phyloP scores from a whole-genome alignment of 2,888 invertebrate species.

The Ormyrus pomaceus region DNA sequence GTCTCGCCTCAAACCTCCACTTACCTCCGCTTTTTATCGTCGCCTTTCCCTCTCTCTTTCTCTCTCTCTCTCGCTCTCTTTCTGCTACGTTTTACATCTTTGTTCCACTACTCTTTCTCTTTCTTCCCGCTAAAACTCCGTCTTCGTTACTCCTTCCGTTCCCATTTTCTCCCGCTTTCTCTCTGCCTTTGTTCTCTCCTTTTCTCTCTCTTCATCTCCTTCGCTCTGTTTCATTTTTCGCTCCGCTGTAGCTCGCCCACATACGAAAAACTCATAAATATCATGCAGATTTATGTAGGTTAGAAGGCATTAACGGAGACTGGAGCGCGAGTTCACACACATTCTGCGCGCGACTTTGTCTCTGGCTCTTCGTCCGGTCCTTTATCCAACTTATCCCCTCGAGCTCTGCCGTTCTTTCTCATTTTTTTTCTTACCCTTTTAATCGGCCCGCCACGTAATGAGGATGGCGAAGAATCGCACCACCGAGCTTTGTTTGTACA shows the following conservation, averaged over 20 bases:
- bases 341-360: too few relatives aligned
- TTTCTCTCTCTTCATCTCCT: background rate
- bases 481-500: constrained; percentile 34
- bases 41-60: background rate
- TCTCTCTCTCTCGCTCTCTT: background rate
- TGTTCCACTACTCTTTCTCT: too few relatives aligned
- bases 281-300: too few relatives aligned
- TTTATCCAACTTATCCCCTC: too few relatives aligned
- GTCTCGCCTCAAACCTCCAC: too few relatives aligned
- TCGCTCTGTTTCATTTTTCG: background rate
- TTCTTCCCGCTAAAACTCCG: too few relatives aligned
- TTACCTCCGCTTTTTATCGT: background rate
- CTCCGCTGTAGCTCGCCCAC: background rate
- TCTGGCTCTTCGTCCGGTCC: too few relatives aligned
- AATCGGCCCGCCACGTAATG: constrained; percentile 37
- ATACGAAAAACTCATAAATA: too few relatives aligned
- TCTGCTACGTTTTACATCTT: background rate
- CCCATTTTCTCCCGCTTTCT: background rate
- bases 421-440: background rate
- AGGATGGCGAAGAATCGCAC: constrained; percentile 40
- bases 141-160: too few relatives aligned
- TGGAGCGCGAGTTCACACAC: too few relatives aligned
- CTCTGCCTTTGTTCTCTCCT: background rate
- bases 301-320: too few relatives aligned
- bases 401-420: too few relatives aligned